phyloP scores from a whole-genome alignment of 2,888 invertebrate species.

The Metallyticus violacea region DNA sequence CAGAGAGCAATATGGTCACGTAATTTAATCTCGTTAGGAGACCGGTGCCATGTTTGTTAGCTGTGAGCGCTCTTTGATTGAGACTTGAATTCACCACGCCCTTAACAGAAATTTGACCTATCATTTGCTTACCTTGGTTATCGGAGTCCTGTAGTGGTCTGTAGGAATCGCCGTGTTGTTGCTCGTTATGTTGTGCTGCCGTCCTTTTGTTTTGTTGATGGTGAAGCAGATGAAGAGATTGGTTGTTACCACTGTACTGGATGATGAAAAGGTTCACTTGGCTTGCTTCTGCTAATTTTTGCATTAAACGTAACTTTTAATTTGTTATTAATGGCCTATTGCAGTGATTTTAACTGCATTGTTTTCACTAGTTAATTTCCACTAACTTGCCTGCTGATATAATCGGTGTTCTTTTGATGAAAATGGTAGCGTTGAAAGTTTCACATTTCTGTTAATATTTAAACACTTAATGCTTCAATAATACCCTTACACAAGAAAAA shows the following conservation, averaged over 20 bases:
- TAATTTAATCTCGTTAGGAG: too few relatives aligned
- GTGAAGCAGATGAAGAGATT: too few relatives aligned
- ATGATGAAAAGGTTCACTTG: not conserved
- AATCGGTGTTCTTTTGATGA: not conserved
- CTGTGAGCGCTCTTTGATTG: not conserved
- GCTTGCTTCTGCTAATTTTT: not conserved
- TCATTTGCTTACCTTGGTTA: not conserved
- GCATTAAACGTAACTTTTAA: not conserved
- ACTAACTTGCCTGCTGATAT: not conserved
- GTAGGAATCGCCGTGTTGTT: too few relatives aligned
- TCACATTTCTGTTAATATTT: not conserved
- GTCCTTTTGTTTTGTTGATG: not conserved
- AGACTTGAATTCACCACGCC: not conserved
- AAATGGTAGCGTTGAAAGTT: not conserved
- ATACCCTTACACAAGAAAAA: not conserved
- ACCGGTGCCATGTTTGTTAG: too few relatives aligned
- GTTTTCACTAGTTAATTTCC: not conserved
- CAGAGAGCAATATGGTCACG: too few relatives aligned
- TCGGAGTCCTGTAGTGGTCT: not conserved
- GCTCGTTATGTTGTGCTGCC: not conserved
- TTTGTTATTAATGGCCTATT: too few relatives aligned
- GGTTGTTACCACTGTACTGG: not conserved
- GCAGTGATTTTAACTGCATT: not conserved
- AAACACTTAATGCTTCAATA: not conserved
- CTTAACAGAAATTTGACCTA: not conserved